A percentile compares a stretch with the other conserved stretches of the same genome.
Evolutionary conservation across 2,797 vertebrate genomes (phyloP).

Genomic region (Cheirogaleus major): DNA sequence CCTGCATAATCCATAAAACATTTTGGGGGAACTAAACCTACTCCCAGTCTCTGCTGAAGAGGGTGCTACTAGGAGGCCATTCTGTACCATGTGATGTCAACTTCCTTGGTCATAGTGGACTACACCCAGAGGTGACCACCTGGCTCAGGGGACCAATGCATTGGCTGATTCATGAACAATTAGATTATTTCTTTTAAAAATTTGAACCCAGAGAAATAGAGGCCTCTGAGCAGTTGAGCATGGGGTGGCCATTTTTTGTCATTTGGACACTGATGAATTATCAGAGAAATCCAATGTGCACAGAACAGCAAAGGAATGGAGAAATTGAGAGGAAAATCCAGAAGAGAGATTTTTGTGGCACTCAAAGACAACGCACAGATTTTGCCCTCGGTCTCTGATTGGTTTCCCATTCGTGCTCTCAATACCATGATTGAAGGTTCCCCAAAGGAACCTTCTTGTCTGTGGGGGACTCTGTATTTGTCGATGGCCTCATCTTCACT

Average conservation of each 20-base stretch:
- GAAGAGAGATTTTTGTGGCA: background rate
- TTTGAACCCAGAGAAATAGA: background rate
- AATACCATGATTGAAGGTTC: rapidly evolving
- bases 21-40: background rate
- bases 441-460: background rate
- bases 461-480: background rate
- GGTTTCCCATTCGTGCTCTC: background rate
- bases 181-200: background rate
- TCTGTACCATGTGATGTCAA: background rate
- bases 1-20: background rate
- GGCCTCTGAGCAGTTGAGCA: background rate
- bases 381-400: background rate
- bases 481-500: too few relatives aligned
- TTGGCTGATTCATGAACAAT: background rate
- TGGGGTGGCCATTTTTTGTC: background rate
- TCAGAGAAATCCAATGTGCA: background rate
- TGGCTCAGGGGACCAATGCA: background rate
- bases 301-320: background rate
- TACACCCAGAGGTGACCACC: background rate
- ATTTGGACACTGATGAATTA: background rate
- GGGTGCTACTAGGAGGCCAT: background rate
- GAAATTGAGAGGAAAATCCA: background rate
- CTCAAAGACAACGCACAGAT: background rate
- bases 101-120: background rate
- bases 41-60: background rate